These are phyloP conservation scores for Ancistrus triradiatus DNA, from an alignment of 2,113 vertebrate species.

Conservation along the genomic window DNA sequence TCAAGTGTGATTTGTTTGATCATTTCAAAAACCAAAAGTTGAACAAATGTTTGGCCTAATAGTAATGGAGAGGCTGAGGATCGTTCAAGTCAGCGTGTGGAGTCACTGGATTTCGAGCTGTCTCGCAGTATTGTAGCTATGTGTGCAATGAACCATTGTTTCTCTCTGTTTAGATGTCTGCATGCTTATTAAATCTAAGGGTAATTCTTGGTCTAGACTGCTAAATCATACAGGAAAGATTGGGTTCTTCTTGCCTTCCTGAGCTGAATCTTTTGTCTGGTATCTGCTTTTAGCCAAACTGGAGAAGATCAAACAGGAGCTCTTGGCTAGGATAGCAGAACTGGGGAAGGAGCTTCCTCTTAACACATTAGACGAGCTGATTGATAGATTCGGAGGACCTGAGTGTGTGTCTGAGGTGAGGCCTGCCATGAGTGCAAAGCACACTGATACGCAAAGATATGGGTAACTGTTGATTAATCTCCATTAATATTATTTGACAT, in stretches of 20 bases:
- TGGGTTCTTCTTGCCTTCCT: neutral
- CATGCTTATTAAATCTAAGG: constrained; percentile 20
- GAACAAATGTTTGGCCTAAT: neutral
- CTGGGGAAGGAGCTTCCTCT: constrained; percentile 92
- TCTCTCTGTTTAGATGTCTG: neutral
- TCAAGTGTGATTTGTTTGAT: neutral
- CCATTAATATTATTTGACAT: too few relatives aligned
- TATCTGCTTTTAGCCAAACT: constrained; percentile 64
- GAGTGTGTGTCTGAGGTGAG: constrained; percentile 88
- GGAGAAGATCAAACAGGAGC: constrained; percentile 81
- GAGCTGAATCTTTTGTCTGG: neutral
- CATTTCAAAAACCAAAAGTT: neutral
- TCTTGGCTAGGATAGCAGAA: constrained; percentile 80
- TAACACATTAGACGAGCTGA: constrained; percentile 93
- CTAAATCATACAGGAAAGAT: constrained; percentile 12
- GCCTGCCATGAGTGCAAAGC: too few relatives aligned
- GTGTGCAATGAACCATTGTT: neutral
- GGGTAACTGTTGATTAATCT: too few relatives aligned
- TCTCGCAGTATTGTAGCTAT: neutral
- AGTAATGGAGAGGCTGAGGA: too few relatives aligned
- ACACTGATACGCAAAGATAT: too few relatives aligned
- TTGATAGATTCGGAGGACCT: constrained; percentile 88
- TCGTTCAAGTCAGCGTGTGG: too few relatives aligned
- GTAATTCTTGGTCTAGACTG: constrained; percentile 23
- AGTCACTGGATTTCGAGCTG: neutral